A percentile compares a stretch with the other conserved stretches of the same genome.
These are phyloP conservation scores for Sarotherodon lohbergeri DNA, from an alignment of 2,113 vertebrate genomes.

Conservation along the genomic window DNA sequence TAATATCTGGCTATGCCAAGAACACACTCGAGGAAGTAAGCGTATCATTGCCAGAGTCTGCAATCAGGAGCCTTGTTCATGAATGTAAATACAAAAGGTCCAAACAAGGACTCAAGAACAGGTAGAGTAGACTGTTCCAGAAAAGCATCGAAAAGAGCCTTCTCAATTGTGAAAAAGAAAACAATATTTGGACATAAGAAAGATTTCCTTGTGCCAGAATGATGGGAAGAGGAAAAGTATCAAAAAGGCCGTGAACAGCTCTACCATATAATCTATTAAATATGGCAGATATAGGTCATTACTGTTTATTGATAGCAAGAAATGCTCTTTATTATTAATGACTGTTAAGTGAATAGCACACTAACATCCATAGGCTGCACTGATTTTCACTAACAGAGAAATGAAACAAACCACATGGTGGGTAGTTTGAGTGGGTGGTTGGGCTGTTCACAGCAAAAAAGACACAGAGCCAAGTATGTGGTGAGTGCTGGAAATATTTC, in stretches of 20 bases:
- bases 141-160: not conserved
- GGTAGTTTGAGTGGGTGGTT: not conserved
- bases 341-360: not conserved
- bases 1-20: not conserved
- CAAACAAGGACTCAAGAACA: not conserved
- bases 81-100: not conserved
- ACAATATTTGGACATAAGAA: not conserved
- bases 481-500: not conserved
- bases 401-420: not conserved
- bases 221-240: not conserved
- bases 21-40: not conserved
- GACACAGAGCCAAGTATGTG: not conserved
- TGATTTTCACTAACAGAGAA: not conserved
- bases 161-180: not conserved
- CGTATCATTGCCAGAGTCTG: not conserved
- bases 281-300: not conserved
- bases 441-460: not conserved
- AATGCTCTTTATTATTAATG: not conserved
- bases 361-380: not conserved
- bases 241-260: not conserved
- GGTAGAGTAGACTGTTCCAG: not conserved
- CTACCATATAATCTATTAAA: not conserved
- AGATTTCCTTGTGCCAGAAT: not conserved
- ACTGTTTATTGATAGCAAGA: not conserved
- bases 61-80: not conserved